Percentiles rank a stretch among this genome's conserved stretches.
phyloP scores from a whole-genome alignment of 2,113 vertebrate genomes.

The Coreoperca whiteheadi region DNA sequence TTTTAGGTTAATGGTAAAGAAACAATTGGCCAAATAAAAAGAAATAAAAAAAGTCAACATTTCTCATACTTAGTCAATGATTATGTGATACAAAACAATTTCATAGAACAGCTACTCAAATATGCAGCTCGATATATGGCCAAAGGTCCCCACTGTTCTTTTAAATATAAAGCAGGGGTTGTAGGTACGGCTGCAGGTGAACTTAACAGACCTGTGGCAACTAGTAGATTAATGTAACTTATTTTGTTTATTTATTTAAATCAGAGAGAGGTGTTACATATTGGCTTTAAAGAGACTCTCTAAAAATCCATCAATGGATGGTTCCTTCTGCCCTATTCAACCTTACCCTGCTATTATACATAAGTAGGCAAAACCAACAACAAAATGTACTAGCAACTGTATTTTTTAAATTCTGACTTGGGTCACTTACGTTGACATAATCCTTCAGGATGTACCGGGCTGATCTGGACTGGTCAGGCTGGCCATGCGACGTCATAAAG shows the following conservation, averaged over 20 bases:
- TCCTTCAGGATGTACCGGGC: conserved; percentile 96
- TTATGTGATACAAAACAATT: neutral
- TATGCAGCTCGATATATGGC: neutral
- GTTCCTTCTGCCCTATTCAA: neutral
- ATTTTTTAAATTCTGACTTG: neutral
- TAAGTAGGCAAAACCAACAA: neutral
- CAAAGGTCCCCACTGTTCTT: neutral
- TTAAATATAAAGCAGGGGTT: neutral
- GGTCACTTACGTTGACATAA: conserved; percentile 89
- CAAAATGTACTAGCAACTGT: neutral
- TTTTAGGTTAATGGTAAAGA: neutral
- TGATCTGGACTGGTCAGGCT: conserved; percentile 94
- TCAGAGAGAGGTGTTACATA: neutral
- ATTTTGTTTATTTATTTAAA: neutral
- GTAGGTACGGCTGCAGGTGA: neutral
- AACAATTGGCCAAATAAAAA: neutral
- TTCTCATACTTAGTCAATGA: neutral
- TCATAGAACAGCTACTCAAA: neutral
- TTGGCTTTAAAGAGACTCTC: neutral
- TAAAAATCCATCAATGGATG: neutral
- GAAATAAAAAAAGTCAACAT: too few relatives aligned
- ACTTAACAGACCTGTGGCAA: neutral
- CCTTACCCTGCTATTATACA: neutral
- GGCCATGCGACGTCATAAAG: conserved; percentile 96
- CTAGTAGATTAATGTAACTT: too few relatives aligned